These are phyloP conservation scores for Antechinus stuartii DNA, from an alignment of 2,113 vertebrate genomes.

Conservation along the genomic window DNA sequence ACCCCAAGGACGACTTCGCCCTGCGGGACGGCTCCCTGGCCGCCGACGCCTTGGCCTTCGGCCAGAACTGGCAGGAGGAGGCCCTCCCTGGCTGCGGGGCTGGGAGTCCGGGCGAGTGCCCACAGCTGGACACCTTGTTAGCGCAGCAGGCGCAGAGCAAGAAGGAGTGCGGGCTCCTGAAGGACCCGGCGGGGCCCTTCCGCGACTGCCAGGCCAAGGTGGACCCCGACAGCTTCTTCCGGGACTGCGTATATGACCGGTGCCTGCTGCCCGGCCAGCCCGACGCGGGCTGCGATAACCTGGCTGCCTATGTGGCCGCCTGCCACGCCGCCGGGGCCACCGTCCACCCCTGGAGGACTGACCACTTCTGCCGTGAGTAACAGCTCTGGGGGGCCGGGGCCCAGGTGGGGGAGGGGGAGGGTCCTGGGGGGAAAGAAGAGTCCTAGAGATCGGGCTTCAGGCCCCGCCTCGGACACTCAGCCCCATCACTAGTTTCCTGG, in stretches of 20 bases:
- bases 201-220: slow-evolving; percentile 78
- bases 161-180: slow-evolving; percentile 83
- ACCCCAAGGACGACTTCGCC: slow-evolving; percentile 77
- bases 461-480: background rate
- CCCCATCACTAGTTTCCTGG: background rate
- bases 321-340: slow-evolving; percentile 83
- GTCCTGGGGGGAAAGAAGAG: background rate
- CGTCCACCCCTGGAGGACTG: slow-evolving; percentile 84
- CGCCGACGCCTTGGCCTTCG: slow-evolving; percentile 76
- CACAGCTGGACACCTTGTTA: slow-evolving; percentile 61
- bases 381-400: background rate
- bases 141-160: slow-evolving; percentile 65
- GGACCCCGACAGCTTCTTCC: slow-evolving; percentile 79
- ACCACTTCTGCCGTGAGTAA: slow-evolving; percentile 86
- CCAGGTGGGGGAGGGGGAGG: background rate
- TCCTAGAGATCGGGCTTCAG: background rate
- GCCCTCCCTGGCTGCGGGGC: slow-evolving; percentile 57
- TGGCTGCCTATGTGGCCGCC: slow-evolving; percentile 80
- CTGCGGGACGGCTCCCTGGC: slow-evolving; percentile 67
- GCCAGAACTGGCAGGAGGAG: slow-evolving; percentile 83
- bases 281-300: slow-evolving; percentile 81
- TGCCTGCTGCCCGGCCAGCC: slow-evolving; percentile 83
- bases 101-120: slow-evolving; percentile 30
- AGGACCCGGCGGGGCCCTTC: slow-evolving; percentile 78
- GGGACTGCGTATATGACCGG: slow-evolving; percentile 84